Evolutionary conservation across 2,888 invertebrate genomes (phyloP).

Genomic region (Pheosia gnoma): DNA sequence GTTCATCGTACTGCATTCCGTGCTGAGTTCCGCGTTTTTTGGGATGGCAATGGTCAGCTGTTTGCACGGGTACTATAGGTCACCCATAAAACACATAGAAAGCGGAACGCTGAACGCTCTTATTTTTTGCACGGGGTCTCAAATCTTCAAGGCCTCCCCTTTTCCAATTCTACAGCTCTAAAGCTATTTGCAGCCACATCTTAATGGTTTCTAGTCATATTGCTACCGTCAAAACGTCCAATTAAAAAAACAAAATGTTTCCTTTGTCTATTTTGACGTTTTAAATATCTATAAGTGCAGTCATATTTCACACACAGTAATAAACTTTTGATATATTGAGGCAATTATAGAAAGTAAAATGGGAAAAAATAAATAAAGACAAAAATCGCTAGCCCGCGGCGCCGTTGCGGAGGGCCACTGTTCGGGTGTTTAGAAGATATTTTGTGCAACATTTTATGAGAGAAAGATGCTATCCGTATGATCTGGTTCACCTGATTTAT

Average conservation of each 20-base stretch:
- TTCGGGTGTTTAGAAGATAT: conserved; percentile 67
- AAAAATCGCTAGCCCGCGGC: conserved; percentile 66
- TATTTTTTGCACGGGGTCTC: too few relatives aligned
- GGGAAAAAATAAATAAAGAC: conserved; percentile 62
- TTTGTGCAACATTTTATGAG: conserved; percentile 54
- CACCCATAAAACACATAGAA: too few relatives aligned
- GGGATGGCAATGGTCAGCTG: too few relatives aligned
- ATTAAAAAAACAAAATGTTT: background rate
- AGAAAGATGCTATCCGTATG: conserved; percentile 64
- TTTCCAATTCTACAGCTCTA: too few relatives aligned
- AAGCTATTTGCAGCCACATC: too few relatives aligned
- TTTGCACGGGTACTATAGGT: too few relatives aligned
- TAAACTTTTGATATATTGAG: conserved; percentile 68
- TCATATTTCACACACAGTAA: conserved; percentile 63
- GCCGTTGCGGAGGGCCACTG: conserved; percentile 74
- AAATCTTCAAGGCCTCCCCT: too few relatives aligned
- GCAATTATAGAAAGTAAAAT: conserved; percentile 68
- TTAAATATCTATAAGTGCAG: conserved; percentile 20
- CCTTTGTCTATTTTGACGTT: conserved; percentile 5
- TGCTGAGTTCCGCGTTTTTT: too few relatives aligned
- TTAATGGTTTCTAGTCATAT: too few relatives aligned
- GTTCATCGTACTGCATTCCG: too few relatives aligned
- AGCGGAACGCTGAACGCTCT: too few relatives aligned
- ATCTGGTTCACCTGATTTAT: conserved; percentile 76
- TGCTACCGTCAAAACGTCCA: background rate